Evolutionary conservation across 2,888 invertebrate species (phyloP).

Genomic region (Orthosia incerta): DNA sequence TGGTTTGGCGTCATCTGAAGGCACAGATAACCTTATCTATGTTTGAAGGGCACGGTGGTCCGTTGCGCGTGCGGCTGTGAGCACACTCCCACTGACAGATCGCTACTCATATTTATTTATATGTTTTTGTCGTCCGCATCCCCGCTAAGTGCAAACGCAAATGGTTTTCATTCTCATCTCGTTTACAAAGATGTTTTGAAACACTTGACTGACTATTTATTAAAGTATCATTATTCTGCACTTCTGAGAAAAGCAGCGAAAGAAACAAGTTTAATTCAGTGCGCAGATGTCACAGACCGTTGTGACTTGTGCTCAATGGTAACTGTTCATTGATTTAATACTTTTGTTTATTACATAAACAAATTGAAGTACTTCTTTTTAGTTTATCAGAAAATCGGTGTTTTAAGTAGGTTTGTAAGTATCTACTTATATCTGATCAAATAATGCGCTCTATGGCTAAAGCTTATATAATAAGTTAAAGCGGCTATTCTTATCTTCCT

Average conservation of each 20-base stretch:
- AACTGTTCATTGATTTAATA: constrained; percentile 23
- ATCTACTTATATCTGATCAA: constrained; percentile 4
- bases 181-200: constrained; percentile 87
- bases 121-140: constrained; percentile 79
- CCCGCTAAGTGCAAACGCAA: constrained; percentile 86
- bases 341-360: constrained; percentile 11
- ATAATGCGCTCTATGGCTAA: constrained; percentile 10
- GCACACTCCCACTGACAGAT: constrained; percentile 68
- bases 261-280: constrained; percentile 59
- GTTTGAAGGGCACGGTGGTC: constrained; percentile 43
- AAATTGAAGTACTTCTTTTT: constrained; percentile 15
- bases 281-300: constrained; percentile 39
- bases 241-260: constrained; percentile 71
- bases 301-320: constrained; percentile 23
- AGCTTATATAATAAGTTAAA: no score
- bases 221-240: constrained; percentile 76
- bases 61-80: constrained; percentile 67
- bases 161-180: constrained; percentile 85
- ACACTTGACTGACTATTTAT: constrained; percentile 80
- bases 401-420: neutral
- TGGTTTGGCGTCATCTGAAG: neutral
- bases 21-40: constrained; percentile 1
- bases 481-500: constrained; percentile 1
- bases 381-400: constrained; percentile 4
- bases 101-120: constrained; percentile 80